These are phyloP conservation scores for Labeo rohita DNA, from an alignment of 2,113 vertebrate genomes.

Conservation along the genomic window DNA sequence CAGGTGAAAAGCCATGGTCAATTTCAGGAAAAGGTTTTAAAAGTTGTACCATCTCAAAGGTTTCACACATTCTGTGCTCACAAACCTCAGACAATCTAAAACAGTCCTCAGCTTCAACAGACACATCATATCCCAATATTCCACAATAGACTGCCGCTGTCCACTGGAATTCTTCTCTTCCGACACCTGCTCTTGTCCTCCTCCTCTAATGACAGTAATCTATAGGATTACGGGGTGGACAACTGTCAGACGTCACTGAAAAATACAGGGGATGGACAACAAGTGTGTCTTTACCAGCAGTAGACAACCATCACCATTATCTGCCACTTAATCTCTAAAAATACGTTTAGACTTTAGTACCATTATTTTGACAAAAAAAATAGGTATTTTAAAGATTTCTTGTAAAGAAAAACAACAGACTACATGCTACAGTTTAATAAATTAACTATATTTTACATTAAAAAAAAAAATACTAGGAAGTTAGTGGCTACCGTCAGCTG, in stretches of 20 bases:
- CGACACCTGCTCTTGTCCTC: conserved; percentile 42
- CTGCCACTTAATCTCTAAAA: conserved; percentile 46
- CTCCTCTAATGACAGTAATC: conserved; percentile 58
- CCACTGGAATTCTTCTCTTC: conserved; percentile 45
- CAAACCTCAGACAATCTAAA: too few species aligned
- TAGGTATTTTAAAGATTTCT: not conserved
- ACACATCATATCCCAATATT: conserved; percentile 26
- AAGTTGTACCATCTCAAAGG: too few species aligned
- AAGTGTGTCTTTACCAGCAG: conserved; percentile 14
- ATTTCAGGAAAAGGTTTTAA: too few species aligned
- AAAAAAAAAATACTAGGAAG: too few species aligned
- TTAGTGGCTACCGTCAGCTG: too few species aligned
- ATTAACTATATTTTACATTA: not conserved
- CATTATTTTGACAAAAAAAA: not conserved
- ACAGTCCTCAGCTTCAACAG: too few species aligned
- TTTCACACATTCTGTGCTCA: too few species aligned
- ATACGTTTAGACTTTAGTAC: conserved; percentile 2
- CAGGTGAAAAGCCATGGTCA: too few species aligned
- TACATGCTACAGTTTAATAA: not conserved
- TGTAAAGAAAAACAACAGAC: not conserved
- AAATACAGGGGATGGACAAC: conserved; percentile 44
- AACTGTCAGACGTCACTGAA: conserved; percentile 45
- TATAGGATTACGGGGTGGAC: conserved; percentile 46
- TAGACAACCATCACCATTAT: conserved; percentile 49
- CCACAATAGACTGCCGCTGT: not conserved